These are phyloP conservation scores for Drosophila pallidifrons DNA, from an alignment of 1,140 invertebrate species.

Conservation along the genomic window DNA sequence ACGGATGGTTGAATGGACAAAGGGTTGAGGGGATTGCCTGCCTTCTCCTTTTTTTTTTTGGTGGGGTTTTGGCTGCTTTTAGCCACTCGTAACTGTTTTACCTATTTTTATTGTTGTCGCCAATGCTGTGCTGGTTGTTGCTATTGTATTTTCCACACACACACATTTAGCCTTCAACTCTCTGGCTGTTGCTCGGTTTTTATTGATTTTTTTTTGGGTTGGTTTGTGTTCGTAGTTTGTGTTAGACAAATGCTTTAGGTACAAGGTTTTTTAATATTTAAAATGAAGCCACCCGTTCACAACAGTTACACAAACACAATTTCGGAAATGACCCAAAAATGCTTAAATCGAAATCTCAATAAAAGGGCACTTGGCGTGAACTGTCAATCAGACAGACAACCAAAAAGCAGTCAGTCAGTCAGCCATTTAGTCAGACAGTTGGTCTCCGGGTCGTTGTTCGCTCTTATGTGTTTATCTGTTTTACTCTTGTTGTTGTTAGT, in stretches of 20 bases:
- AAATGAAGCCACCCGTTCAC: slow-evolving; percentile 15
- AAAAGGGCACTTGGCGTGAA: slow-evolving; percentile 75
- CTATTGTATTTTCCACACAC: slow-evolving; percentile 32
- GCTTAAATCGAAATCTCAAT: slow-evolving; percentile 79
- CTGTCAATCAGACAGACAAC: slow-evolving; percentile 64
- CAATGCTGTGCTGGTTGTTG: slow-evolving; percentile 21
- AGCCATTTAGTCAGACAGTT: slow-evolving; percentile 15
- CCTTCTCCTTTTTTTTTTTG: slow-evolving; percentile 22
- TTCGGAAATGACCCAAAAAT: slow-evolving; percentile 81
- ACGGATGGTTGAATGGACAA: too few relatives aligned
- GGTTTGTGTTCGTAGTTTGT: slow-evolving; percentile 24
- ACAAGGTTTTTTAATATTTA: slow-evolving; percentile 79
- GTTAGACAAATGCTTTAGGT: slow-evolving; percentile 31
- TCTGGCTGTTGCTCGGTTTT: slow-evolving; percentile 57
- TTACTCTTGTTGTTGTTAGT: slow-evolving; percentile 46
- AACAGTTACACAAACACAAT: slow-evolving; percentile 68
- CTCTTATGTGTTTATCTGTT: slow-evolving; percentile 4
- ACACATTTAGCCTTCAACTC: slow-evolving; percentile 68
- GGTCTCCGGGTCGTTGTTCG: slow-evolving; percentile 54
- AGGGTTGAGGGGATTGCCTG: slow-evolving; percentile 1
- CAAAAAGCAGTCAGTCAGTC: slow-evolving; percentile 32
- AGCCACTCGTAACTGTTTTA: slow-evolving; percentile 34
- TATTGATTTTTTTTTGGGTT: slow-evolving; percentile 62
- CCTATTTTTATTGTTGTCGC: slow-evolving; percentile 41
- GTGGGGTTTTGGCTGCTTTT: slow-evolving; percentile 22